Evolutionary conservation across 2,113 vertebrate species (phyloP), one percentile per base, ranked within the genome.

Genomic region (Gopherus flavomarginatus): DNA sequence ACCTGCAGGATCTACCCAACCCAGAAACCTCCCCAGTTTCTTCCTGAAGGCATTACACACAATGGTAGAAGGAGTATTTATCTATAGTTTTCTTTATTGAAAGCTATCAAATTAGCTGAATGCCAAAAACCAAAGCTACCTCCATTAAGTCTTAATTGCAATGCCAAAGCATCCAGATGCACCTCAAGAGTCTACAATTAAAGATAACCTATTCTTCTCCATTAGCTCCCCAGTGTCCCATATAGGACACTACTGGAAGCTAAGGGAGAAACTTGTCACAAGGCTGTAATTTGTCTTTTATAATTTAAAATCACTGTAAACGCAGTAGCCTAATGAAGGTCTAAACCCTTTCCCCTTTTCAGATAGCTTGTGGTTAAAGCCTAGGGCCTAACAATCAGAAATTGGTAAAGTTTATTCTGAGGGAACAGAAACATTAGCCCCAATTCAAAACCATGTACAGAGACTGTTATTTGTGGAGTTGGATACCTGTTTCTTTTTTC

Each of bases 401-500:
- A 17, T 21, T 72, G 38, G 5, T 22, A 5, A 11, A 72, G 65
- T 72, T 69, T 62, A 62, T 12, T 31, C 62, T n/a, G 31, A 65
- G 16, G 31, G 35, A 65, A 17, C 62, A 72, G n/a, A 17, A n/a
- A 9, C 17, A 38, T 72, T 72, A 5, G 35, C 17, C 21, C 19
- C 2, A 69, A 69, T 38, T n/a, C 8, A 17, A 7, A n/a, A 19
- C 5, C 13, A 7, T 16, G 35, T n/a, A n/a, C 16, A n/a, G 35
- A 69, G 16, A 69, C 17, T 4, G 17, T n/a, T n/a, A 69, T n/a
- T 69, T 72, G 65, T 65, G 16, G 5, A 31, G 17, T 88, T 91
- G 87, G 80, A 62, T 96, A 99, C 99, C 99, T 99, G 98, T 99
- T 99, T 94, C 99, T 99, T 97, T 99, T 99, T 95, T 99, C 99